These are phyloP conservation scores for Alces alces DNA, from an alignment of 2,113 vertebrate species.

Conservation along the genomic window DNA sequence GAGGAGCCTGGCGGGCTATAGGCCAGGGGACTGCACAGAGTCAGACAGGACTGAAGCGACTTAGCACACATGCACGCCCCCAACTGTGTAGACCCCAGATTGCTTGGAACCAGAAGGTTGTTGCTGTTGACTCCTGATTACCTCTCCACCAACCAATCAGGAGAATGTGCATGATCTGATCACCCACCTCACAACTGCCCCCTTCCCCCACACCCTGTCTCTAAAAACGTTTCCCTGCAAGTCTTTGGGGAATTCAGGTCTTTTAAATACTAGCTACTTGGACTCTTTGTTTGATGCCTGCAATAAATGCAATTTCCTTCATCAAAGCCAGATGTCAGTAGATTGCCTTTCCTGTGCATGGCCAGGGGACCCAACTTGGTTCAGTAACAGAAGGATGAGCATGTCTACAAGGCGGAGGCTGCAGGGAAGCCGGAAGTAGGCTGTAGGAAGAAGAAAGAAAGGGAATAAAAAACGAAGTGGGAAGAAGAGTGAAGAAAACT, in stretches of 20 bases:
- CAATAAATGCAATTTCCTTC: not conserved
- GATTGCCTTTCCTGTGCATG: not conserved
- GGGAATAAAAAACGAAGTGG: not conserved
- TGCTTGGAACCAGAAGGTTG: not conserved
- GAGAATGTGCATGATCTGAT: not conserved
- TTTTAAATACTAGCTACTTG: not conserved
- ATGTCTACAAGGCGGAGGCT: not conserved
- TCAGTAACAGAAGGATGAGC: not conserved
- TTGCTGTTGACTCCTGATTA: not conserved
- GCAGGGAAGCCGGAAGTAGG: not conserved
- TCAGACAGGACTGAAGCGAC: too few relatives aligned
- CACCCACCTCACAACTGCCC: not conserved
- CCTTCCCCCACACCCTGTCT: not conserved
- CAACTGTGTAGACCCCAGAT: not conserved
- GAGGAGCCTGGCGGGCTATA: too few relatives aligned
- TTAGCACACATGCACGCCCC: too few relatives aligned
- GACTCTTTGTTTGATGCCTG: not conserved
- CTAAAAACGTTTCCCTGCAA: not conserved
- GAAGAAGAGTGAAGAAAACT: not conserved
- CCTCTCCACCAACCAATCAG: not conserved
- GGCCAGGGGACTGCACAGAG: too few relatives aligned
- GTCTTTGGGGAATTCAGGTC: not conserved
- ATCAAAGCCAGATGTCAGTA: not conserved
- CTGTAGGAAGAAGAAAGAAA: not conserved
- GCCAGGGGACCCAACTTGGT: not conserved